These are phyloP conservation scores for Halichondria panicea DNA, from an alignment of 37 sponge, comb jelly and placozoan species.

Conservation along the genomic window DNA sequence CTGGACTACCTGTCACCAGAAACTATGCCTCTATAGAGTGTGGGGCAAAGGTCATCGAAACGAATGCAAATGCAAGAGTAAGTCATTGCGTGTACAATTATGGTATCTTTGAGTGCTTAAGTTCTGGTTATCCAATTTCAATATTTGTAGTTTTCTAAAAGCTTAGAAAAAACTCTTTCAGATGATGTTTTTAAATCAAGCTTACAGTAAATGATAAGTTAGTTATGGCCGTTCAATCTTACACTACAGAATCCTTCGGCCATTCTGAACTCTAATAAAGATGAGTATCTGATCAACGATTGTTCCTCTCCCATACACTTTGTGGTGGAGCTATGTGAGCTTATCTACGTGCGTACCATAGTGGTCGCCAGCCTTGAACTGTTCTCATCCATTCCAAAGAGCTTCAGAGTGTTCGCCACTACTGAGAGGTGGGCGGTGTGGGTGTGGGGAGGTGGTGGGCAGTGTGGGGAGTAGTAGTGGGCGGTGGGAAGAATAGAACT, in stretches of 20 bases:
- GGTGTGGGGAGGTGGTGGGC: neutral
- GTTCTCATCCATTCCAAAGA: constrained; percentile 88
- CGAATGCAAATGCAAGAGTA: constrained; percentile 74
- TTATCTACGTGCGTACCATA: constrained; percentile 61
- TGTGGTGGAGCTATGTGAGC: constrained; percentile 88
- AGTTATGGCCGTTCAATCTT: neutral
- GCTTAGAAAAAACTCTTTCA: too few relatives aligned
- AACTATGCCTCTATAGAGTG: constrained; percentile 93
- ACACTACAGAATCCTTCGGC: constrained; percentile 67
- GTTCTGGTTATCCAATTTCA: neutral
- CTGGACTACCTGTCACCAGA: too few relatives aligned
- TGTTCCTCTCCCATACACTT: constrained; percentile 84
- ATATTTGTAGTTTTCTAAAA: neutral
- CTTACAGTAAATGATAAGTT: too few relatives aligned
- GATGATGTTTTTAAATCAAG: too few relatives aligned
- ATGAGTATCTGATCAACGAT: constrained; percentile 87
- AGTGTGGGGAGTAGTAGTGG: neutral
- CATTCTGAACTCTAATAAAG: constrained; percentile 83
- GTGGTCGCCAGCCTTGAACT: constrained; percentile 91
- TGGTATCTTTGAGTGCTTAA: too few relatives aligned
- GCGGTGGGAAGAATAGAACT: too few relatives aligned
- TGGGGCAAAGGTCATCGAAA: constrained; percentile 84
- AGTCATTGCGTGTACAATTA: neutral
- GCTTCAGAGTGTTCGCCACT: constrained; percentile 68
- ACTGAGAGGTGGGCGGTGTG: constrained; percentile 63